Evolutionary conservation across 2,888 invertebrate genomes (phyloP), one percentile per base, ranked within the genome.

Genomic region (Hyles lineata): DNA sequence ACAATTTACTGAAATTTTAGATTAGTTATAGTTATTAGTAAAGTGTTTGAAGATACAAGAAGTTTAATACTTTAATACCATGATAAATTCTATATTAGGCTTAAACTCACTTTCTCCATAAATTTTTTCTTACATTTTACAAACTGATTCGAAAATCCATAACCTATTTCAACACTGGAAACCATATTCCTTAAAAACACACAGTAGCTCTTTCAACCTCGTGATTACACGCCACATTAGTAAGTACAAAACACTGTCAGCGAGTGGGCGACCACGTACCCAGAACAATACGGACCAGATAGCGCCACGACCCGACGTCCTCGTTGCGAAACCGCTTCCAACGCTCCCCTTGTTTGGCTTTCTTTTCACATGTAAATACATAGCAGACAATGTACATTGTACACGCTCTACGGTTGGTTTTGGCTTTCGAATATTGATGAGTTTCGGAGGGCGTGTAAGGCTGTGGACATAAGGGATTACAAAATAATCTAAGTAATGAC

Each of bases 281-380:
- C 55, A 55, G 55, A 62, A 62, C 62, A 62, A 62, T 62, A 62
- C 50, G 43, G 19, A 67, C 43, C 17, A 43, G 43, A 67, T 67
- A 67, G n/a, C 17, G 21, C 6, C 21, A 43, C n/a, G 35, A 67
- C 50, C 43, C 1, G 43, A 8, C 67, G 67, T 23, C 67, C 43
- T 67, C 67, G 67, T 67, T 67, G 67, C 67, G 67, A 43, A 67
- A 67, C 43, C 50, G 50, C 62, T 62, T 19, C 29, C 29, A 32
- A 35, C 62, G 62, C 23, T 50, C 50, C 50, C 67, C 23, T 50
- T 67, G 50, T 67, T 50, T n/a, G 55, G 67, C 67, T 67, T 67
- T 67, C 67, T 67, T 62, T 67, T 67, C 50, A 23, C 50, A 67
- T 67, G 67, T 67, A 23, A 67, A 67, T 63, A 23, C 43, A 35